Base-by-base conservation (phyloP, 2,113 vertebrate genomes). In the Corythaeola cristata region DNA sequence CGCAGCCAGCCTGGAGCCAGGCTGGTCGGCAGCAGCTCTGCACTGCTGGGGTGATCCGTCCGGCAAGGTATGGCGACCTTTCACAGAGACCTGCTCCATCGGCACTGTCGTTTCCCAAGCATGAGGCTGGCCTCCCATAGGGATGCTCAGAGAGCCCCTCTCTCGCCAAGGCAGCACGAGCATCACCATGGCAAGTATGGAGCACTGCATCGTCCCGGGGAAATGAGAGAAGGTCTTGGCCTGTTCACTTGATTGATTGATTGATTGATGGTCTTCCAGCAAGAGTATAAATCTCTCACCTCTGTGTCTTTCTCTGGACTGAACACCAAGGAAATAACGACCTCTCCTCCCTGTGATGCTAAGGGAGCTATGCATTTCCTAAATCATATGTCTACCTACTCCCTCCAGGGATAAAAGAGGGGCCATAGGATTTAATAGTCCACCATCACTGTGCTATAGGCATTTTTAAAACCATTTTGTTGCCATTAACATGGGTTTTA, bases 81-180 rank as follows among this genome's bases (percentile, higher is more conserved):
- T 27, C 35, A 12, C 0, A 1, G 44, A 64, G 58, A 47, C 33
- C 47, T 15, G 49, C 12, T 72, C 74, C 17, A 26, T 3, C 0
- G 0, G 8, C 47, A 13, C 28, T 0, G 1, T 3, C 1, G 0
- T n/a, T 39, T 64, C 83, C 58, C 30, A 52, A 13, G 32, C 0
- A 0, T 8, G n/a, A 47, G 55, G 45, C 45, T n/a, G 55, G 58
- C 24, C 72, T 76, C 6, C 5, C 6, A 2, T 8, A 3, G 35
- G 35, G 32, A 5, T 39, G 37, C 32, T 39, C 19, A 6, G 39
- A 68, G n/a, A 75, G 5, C 7, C 27, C 11, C 12, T 15, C 22
- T 45, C 60, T 41, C 9, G 4, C 21, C 44, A 35, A 9, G 50
- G 55, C 68, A 80, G 37, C 0, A 0, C 1, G 11, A 75, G 28